Conservation (phyloP, 1,140 invertebrate species). For the Limonius californicus region DNA sequence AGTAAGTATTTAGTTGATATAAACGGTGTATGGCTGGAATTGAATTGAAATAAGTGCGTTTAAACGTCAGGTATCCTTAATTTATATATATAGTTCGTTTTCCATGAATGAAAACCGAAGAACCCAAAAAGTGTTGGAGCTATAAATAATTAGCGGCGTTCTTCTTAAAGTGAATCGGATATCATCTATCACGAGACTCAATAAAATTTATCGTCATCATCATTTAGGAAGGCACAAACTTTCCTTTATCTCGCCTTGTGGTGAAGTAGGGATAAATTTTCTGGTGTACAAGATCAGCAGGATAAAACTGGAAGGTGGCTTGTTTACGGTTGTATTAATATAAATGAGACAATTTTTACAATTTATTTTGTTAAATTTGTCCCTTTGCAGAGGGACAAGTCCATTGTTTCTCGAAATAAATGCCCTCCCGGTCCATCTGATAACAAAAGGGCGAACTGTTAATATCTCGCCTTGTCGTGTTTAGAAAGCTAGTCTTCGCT, state of each 20-base stretch:
- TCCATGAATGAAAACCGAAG: no score
- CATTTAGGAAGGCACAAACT: neutral
- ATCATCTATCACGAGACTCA: neutral
- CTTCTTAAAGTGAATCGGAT: neutral
- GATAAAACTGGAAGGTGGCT: slow-evolving; percentile 1
- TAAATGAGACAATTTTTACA: slow-evolving; percentile 7
- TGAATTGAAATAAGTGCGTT: no score
- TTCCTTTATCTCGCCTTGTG: neutral
- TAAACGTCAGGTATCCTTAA: no score
- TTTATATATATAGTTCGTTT: no score
- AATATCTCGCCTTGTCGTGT: no score
- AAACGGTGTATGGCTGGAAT: no score
- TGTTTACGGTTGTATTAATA: slow-evolving; percentile 5
- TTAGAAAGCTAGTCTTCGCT: no score
- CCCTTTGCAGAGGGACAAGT: no score
- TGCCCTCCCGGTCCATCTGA: no score
- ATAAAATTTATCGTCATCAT: neutral
- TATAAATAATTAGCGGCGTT: neutral
- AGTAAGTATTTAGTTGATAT: neutral
- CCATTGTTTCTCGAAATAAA: no score
- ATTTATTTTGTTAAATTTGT: slow-evolving; percentile 2
- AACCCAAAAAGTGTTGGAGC: neutral
- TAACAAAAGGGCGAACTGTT: no score
- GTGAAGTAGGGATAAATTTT: neutral
- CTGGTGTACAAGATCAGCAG: neutral